A percentile compares a stretch with the other conserved stretches of the same genome.
phyloP scores from a whole-genome alignment of 2,888 invertebrate species.

The Noctuana brunneofusca region DNA sequence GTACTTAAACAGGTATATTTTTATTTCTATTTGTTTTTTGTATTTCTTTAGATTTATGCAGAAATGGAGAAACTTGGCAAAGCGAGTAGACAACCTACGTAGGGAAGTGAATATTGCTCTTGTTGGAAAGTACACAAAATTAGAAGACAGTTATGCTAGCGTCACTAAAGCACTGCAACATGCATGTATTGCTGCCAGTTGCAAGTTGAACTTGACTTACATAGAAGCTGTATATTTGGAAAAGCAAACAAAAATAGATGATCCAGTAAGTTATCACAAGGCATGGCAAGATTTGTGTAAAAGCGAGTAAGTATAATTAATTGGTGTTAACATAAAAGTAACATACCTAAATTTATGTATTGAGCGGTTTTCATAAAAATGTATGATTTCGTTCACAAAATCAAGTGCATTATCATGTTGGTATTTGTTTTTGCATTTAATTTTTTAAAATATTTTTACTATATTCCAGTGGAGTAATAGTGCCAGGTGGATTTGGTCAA shows the following conservation, averaged over 20 bases:
- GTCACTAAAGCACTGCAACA: conserved; percentile 97
- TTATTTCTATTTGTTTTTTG: not conserved
- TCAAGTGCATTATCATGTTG: not conserved
- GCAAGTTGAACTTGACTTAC: conserved; percentile 93
- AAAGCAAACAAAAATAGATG: conserved; percentile 85
- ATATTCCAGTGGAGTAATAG: conserved; percentile 91
- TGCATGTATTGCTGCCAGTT: conserved; percentile 92
- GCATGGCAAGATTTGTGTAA: conserved; percentile 96
- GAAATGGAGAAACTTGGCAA: conserved; percentile 95
- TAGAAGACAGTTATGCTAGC: conserved; percentile 98
- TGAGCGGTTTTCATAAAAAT: too few relatives aligned
- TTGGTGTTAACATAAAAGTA: not conserved
- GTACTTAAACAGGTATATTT: not conserved
- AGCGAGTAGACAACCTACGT: conserved; percentile 91
- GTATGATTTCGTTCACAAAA: too few relatives aligned
- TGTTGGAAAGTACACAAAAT: conserved; percentile 98
- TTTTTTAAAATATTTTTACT: not conserved
- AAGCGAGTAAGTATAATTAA: conserved; percentile 88
- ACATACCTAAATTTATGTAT: too few relatives aligned
- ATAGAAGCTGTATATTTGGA: conserved; percentile 96
- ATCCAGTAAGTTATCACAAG: conserved; percentile 94
- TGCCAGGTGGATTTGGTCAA: conserved; percentile 98
- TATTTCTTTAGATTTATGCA: conserved; percentile 85
- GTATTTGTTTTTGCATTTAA: not conserved
- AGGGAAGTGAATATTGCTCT: conserved; percentile 94